Conservation (phyloP, 2,797 vertebrate species). For the Pitangus sulphuratus region DNA sequence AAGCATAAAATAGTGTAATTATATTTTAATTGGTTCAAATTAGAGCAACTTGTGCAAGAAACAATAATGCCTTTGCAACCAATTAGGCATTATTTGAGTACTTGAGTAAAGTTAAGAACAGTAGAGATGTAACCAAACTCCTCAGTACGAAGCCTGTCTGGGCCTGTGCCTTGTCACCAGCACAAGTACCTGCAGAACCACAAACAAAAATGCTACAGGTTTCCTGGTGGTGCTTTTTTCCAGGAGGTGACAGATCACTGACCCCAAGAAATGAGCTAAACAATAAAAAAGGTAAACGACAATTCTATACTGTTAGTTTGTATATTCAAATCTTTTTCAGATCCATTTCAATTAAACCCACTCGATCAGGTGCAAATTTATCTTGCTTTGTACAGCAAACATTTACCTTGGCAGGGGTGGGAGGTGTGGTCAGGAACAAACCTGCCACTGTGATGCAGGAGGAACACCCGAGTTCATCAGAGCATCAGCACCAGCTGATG, state of each 20-base stretch:
- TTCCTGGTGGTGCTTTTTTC: rapidly evolving
- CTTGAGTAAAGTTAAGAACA: neutral
- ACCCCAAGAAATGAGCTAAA: neutral
- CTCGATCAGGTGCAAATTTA: neutral
- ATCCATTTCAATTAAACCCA: neutral
- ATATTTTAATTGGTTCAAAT: slow-evolving; percentile 47
- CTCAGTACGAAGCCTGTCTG: neutral
- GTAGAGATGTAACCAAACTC: neutral
- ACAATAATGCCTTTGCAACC: slow-evolving; percentile 21
- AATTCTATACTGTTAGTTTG: neutral
- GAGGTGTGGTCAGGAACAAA: neutral
- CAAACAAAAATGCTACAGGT: neutral
- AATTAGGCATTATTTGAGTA: neutral
- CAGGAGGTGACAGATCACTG: neutral
- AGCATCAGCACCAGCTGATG: neutral
- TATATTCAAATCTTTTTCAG: neutral
- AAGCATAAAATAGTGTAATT: slow-evolving; percentile 48
- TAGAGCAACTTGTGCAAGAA: slow-evolving; percentile 35
- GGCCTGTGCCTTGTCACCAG: neutral
- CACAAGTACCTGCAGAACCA: neutral
- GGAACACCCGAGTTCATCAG: neutral
- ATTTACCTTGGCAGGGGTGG: neutral
- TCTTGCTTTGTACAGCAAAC: neutral
- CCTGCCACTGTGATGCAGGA: neutral
- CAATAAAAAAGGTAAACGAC: neutral